phyloP scores from a whole-genome alignment of 2,797 vertebrate genomes.

The Oryzias dopingdopingensis region DNA sequence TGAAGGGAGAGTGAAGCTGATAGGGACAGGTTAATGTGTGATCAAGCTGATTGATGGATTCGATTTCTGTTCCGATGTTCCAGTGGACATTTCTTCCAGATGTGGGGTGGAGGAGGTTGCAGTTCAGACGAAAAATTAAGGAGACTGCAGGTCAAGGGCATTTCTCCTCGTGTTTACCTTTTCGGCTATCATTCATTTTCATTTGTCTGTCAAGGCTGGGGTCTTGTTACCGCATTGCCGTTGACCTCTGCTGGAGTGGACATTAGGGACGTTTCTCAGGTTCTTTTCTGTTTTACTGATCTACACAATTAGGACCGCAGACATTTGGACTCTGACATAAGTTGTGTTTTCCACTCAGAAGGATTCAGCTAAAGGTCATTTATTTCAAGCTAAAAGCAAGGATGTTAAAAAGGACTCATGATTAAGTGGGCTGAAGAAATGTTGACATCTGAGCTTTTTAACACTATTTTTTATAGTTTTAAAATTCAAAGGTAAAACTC shows the following conservation, averaged over 20 bases:
- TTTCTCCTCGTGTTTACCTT: constrained; percentile 72
- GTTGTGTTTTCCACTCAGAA: neutral
- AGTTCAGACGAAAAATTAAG: constrained; percentile 58
- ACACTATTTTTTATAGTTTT: no score
- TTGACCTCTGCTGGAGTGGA: constrained; percentile 54
- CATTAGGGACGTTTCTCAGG: constrained; percentile 29
- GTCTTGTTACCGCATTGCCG: constrained; percentile 65
- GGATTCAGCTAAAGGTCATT: no score
- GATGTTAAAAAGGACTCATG: no score
- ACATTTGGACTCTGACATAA: constrained; percentile 1
- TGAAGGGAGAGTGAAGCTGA: constrained; percentile 9
- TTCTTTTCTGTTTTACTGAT: constrained; percentile 7
- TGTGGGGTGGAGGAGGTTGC: constrained; percentile 44
- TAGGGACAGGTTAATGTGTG: constrained; percentile 4
- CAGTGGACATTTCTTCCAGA: constrained; percentile 59
- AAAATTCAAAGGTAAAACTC: no score
- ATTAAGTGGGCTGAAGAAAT: no score
- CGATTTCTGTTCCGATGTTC: constrained; percentile 24
- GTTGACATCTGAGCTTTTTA: no score
- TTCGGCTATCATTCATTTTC: constrained; percentile 79
- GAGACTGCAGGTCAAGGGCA: constrained; percentile 75
- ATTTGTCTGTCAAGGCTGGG: constrained; percentile 75
- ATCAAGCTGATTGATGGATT: constrained; percentile 18
- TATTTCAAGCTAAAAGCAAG: no score
- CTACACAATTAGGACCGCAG: neutral